Evolutionary conservation across 2,113 vertebrate genomes (phyloP).

Genomic region (Daboia siamensis): DNA sequence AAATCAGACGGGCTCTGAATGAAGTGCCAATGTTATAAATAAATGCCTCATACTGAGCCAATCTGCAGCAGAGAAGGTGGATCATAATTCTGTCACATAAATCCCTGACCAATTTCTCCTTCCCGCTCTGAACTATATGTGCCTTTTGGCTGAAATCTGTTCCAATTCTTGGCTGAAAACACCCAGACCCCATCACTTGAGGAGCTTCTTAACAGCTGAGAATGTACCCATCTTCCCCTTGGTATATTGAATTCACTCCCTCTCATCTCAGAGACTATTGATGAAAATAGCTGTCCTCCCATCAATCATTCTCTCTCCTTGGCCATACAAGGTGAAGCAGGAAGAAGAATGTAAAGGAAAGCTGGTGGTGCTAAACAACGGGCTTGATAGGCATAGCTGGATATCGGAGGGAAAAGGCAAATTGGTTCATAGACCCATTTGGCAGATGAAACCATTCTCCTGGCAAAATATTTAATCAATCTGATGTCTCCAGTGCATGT

Average conservation of each 20-base stretch:
- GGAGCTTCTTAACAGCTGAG: constrained; percentile 78
- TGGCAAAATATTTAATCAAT: background rate
- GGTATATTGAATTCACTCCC: constrained; percentile 69
- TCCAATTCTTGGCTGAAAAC: constrained; percentile 51
- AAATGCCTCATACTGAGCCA: background rate
- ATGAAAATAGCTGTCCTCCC: constrained; percentile 72
- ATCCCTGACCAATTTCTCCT: background rate
- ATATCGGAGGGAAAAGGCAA: background rate
- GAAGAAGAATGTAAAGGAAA: background rate
- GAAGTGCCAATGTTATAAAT: background rate
- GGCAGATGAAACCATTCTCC: background rate
- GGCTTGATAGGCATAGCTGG: constrained; percentile 10
- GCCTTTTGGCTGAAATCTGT: constrained; percentile 49
- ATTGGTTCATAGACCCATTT: background rate
- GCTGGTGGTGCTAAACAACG: fast-evolving
- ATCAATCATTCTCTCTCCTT: constrained; percentile 68
- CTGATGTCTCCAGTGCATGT: background rate
- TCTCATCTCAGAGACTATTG: constrained; percentile 70
- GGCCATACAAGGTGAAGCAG: constrained; percentile 61
- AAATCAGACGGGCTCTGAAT: background rate
- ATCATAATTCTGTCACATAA: background rate
- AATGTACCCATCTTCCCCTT: constrained; percentile 71
- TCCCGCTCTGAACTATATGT: constrained; percentile 13
- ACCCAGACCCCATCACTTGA: constrained; percentile 52
- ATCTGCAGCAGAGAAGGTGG: constrained; percentile 4